Conservation (phyloP, 2,797 vertebrate genomes). For the Macrochelys suwanniensis region DNA sequence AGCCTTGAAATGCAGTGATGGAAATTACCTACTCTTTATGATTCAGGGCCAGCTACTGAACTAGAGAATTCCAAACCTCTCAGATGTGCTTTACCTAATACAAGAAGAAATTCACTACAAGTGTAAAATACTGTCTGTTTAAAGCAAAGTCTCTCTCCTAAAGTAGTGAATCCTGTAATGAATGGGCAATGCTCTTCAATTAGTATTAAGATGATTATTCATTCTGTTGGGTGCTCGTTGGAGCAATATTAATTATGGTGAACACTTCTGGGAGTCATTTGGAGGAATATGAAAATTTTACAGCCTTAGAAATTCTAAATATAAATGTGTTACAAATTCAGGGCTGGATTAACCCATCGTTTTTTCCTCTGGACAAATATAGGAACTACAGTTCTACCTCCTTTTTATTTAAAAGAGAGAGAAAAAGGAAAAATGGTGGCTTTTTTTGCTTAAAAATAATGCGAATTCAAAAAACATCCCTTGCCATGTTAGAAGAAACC, state of each 20-base stretch:
- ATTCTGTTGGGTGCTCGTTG: background rate
- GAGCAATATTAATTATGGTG: background rate
- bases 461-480: background rate
- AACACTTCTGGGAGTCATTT: background rate
- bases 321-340: background rate
- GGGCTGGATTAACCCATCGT: background rate
- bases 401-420: background rate
- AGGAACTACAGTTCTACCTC: background rate
- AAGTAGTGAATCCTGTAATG: background rate
- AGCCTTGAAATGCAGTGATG: background rate
- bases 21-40: background rate
- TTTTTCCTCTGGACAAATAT: background rate
- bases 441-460: background rate
- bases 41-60: background rate
- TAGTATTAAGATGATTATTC: background rate
- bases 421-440: background rate
- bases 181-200: background rate
- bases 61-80: background rate
- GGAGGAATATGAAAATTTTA: background rate
- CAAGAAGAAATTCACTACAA: background rate
- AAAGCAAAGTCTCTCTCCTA: background rate
- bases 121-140: background rate
- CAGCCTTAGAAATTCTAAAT: background rate
- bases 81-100: background rate
- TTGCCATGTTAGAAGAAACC: background rate